These are phyloP conservation scores for Vipera ursinii DNA, from an alignment of 2,797 vertebrate species.

Conservation along the genomic window DNA sequence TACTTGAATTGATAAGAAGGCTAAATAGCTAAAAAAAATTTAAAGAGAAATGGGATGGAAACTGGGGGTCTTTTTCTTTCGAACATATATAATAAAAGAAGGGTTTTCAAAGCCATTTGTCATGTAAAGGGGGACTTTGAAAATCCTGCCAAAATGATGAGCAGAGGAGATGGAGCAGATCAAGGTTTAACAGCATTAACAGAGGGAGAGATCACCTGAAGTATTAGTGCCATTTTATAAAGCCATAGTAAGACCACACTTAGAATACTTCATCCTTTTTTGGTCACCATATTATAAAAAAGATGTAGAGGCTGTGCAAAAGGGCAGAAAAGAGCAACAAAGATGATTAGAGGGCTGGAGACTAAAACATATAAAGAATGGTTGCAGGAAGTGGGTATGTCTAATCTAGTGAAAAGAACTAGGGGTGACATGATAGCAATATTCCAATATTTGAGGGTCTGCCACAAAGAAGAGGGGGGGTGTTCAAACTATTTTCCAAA, in stretches of 20 bases:
- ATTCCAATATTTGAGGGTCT: not conserved
- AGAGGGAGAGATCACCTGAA: not conserved
- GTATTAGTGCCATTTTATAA: not conserved
- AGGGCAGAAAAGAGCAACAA: not conserved
- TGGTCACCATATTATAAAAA: not conserved
- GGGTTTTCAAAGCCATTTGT: not conserved
- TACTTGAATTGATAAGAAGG: not conserved
- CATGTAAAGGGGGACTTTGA: not conserved
- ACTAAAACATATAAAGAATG: not conserved
- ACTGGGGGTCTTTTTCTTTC: not conserved
- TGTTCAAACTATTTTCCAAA: not conserved
- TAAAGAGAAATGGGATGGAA: not conserved
- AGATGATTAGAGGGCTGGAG: not conserved
- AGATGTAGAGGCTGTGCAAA: not conserved
- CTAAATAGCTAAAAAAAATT: not conserved
- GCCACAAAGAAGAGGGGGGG: not conserved
- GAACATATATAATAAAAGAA: not conserved
- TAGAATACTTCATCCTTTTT: not conserved
- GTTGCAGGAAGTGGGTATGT: not conserved
- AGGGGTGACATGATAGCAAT: not conserved
- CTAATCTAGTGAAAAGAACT: not conserved
- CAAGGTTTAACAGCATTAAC: not conserved
- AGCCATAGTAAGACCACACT: not conserved
- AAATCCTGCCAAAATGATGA: not conserved
- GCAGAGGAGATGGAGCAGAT: not conserved